Base-by-base conservation (phyloP, 1,140 invertebrate species). In the Diuraphis noxia region DNA sequence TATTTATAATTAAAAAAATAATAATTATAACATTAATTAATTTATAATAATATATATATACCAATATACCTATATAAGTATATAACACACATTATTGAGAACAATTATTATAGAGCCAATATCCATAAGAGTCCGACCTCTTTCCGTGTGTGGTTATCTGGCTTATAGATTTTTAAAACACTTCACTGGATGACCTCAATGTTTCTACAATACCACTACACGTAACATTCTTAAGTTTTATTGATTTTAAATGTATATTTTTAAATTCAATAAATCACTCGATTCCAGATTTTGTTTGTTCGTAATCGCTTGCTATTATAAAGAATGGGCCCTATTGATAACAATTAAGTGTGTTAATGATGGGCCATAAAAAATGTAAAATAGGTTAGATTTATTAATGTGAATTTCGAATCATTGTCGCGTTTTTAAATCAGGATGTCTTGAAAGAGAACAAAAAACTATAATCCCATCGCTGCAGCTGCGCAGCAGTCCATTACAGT, bases 241-340 rank as follows among this genome's bases (percentile, higher is more conserved):
- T 86, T 86, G 43, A 86, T 86, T 86, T 85, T 72, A n/a, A n/a
- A n/a, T 84, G 43, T 30, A 36, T 43, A 84, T n/a, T 41, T n/a
- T 41, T 86, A 9, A 49, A 49, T 46, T 46, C 21, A 46, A 34
- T 86, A 46, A 43, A 49, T 86, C n/a, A 30, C 41, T 86, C 6
- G 9, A 25, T 86, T 49, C 19, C 46, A 21, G n/a, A 86, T 49
- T 86, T 86, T 85, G n/a, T 41, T 41, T 13, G 17, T 43, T 84
- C 13, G 30, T 36, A 41, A 84, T 84, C 81, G 30, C 34, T 34
- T 0, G 56, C 36, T 40, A 81, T 81, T 81, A n/a, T n/a, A 81
- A 23, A 40, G 34, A 40, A 40, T 40, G 36, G 36, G 7, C 36
- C 23, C 21, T 38, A 81, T 81, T 81, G 79, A 81, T 40, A 40